Conservation (phyloP, 2,888 invertebrate species). For the Gisinianus flammeolus region DNA sequence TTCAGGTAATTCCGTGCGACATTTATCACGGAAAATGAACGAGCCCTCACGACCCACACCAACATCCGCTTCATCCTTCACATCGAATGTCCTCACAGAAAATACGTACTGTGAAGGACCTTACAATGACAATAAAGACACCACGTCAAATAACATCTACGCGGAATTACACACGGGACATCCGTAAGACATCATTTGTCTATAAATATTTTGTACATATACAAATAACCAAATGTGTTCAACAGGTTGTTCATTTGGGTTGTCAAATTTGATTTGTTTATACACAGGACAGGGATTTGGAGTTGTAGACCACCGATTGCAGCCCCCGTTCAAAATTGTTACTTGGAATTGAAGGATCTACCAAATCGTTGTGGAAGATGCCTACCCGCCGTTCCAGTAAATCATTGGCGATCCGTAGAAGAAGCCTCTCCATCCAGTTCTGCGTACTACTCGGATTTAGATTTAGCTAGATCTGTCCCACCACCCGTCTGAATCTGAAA, state of each 20-base stretch:
- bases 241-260: too few relatives aligned
- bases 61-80: slow-evolving; percentile 40
- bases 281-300: neutral
- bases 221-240: too few relatives aligned
- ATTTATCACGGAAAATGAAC: slow-evolving; percentile 50
- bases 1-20: slow-evolving; percentile 45
- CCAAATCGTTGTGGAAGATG: slow-evolving; percentile 32
- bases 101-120: slow-evolving; percentile 55
- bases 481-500: slow-evolving; percentile 25
- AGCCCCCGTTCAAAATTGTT: slow-evolving; percentile 46
- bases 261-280: too few relatives aligned
- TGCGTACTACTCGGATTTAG: slow-evolving; percentile 50
- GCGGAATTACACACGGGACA: slow-evolving; percentile 47
- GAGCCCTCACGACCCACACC: slow-evolving; percentile 39
- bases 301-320: slow-evolving; percentile 36
- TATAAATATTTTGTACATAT: too few relatives aligned
- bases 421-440: slow-evolving; percentile 38
- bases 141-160: slow-evolving; percentile 47
- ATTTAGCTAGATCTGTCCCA: slow-evolving; percentile 35
- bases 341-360: slow-evolving; percentile 48
- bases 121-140: slow-evolving; percentile 47
- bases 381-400: slow-evolving; percentile 16
- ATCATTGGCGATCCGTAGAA: slow-evolving; percentile 18
- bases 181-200: slow-evolving; percentile 35
- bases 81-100: slow-evolving; percentile 44